phyloP scores from a whole-genome alignment of 1,140 invertebrate species.

The Monomorium pharaonis region DNA sequence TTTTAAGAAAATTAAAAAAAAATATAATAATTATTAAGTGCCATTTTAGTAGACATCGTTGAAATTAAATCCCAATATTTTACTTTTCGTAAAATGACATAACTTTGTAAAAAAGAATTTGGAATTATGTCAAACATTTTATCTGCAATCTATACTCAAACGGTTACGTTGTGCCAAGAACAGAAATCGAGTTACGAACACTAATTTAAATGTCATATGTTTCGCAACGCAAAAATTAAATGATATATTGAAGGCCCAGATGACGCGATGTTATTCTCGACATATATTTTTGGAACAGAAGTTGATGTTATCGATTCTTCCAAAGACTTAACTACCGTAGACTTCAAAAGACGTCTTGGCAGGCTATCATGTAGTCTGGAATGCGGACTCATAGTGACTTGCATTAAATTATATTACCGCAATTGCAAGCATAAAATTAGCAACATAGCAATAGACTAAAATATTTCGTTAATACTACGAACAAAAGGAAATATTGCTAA shows the following conservation, averaged over 20 bases:
- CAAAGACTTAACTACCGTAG: background rate
- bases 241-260: background rate
- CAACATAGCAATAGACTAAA: background rate
- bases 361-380: background rate
- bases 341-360: background rate
- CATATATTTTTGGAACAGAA: background rate
- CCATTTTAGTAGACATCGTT: background rate
- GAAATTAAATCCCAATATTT: background rate
- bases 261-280: conserved; percentile 9
- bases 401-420: background rate
- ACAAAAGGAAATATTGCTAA: background rate
- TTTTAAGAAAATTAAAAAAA: background rate
- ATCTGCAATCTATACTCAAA: background rate
- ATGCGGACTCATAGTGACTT: background rate
- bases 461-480: background rate
- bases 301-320: conserved; percentile 30
- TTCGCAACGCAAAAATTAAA: background rate
- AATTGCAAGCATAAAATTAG: background rate
- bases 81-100: background rate
- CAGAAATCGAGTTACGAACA: background rate
- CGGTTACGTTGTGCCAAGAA: background rate
- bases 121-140: background rate
- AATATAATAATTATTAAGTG: conserved; percentile 3
- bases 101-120: background rate
- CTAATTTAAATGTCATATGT: background rate